phyloP scores from a whole-genome alignment of 2,888 invertebrate species.

The Malachius bipustulatus region DNA sequence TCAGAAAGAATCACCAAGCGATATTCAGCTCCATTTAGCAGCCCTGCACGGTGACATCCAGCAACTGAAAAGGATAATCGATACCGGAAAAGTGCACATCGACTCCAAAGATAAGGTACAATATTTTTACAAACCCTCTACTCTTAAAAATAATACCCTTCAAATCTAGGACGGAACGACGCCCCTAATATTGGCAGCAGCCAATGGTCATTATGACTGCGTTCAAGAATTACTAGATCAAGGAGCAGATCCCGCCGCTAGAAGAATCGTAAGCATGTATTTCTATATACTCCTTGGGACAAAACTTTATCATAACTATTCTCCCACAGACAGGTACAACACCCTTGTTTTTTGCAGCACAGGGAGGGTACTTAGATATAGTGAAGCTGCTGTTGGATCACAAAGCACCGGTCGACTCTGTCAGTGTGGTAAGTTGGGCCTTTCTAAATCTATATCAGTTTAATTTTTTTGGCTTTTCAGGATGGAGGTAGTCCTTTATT shows the following conservation, averaged over 20 bases:
- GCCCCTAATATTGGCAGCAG: slow-evolving; percentile 81
- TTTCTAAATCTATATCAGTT: slow-evolving; percentile 20
- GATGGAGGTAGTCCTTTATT: slow-evolving; percentile 93
- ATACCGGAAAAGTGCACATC: slow-evolving; percentile 88
- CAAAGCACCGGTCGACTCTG: slow-evolving; percentile 65
- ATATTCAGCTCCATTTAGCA: slow-evolving; percentile 85
- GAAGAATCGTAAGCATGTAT: slow-evolving; percentile 53
- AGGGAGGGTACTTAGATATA: slow-evolving; percentile 80
- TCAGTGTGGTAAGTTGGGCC: slow-evolving; percentile 54
- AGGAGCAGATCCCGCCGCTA: slow-evolving; percentile 79
- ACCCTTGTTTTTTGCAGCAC: slow-evolving; percentile 87
- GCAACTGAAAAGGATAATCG: slow-evolving; percentile 64
- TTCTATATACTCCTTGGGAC: too few species aligned
- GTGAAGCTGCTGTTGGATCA: slow-evolving; percentile 65
- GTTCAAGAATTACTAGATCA: slow-evolving; percentile 77
- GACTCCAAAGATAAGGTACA: slow-evolving; percentile 87
- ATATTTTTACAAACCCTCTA: too few species aligned
- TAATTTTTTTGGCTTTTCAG: slow-evolving; percentile 39
- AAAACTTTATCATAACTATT: too few species aligned
- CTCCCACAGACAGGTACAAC: slow-evolving; percentile 75
- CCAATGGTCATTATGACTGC: slow-evolving; percentile 81
- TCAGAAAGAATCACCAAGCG: slow-evolving; percentile 86
- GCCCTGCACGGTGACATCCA: slow-evolving; percentile 76
- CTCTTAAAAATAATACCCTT: too few species aligned
- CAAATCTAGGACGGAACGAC: slow-evolving; percentile 95